phyloP scores from a whole-genome alignment of 2,113 vertebrate species.

The Plecotus auritus region DNA sequence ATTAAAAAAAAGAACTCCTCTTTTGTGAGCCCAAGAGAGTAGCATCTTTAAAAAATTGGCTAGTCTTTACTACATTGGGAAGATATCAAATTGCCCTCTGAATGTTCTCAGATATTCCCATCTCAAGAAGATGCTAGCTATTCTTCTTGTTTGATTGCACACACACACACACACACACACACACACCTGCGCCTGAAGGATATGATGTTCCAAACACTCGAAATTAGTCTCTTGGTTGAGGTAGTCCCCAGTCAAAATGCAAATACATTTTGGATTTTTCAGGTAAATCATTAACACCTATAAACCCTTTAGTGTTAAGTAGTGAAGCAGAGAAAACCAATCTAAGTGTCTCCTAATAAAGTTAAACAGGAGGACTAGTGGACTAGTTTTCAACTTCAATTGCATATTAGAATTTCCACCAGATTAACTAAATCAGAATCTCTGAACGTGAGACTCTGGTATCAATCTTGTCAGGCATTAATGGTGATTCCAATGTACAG shows the following conservation, averaged over 20 bases:
- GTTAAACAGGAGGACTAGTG: neutral
- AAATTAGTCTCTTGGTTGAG: no score
- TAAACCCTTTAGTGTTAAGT: neutral
- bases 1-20: neutral
- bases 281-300: neutral
- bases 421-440: neutral
- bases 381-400: neutral
- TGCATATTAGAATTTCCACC: neutral
- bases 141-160: neutral
- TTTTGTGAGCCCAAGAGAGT: neutral
- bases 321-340: neutral
- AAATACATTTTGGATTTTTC: conserved; percentile 21
- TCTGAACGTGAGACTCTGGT: neutral
- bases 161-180: no score
- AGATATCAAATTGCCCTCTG: neutral
- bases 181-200: no score
- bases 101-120: neutral
- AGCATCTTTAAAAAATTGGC: neutral
- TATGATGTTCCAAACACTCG: no score
- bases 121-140: neutral
- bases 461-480: neutral
- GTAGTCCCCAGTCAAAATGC: neutral
- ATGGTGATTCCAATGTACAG: neutral
- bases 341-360: neutral
- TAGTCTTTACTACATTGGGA: neutral